Evolutionary conservation across 2,113 vertebrate genomes (phyloP).

Genomic region (Sciurus niger): DNA sequence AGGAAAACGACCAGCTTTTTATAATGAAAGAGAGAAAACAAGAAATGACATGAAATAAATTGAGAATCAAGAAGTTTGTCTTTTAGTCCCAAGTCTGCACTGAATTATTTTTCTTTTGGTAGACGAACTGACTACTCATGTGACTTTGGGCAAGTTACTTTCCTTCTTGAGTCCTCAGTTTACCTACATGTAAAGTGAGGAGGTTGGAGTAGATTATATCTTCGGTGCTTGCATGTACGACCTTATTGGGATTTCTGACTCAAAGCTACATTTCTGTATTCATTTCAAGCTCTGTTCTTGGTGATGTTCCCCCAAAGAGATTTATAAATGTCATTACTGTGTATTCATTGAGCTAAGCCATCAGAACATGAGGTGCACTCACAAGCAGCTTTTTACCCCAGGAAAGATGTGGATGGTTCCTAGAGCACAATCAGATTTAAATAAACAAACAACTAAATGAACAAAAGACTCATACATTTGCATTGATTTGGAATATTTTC

Average conservation of each 20-base stretch:
- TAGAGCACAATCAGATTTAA: constrained; percentile 42
- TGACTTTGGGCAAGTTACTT: not conserved
- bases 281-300: not conserved
- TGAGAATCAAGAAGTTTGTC: not conserved
- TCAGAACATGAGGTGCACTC: not conserved
- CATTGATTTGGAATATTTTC: constrained; percentile 34
- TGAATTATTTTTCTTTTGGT: not conserved
- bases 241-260: not conserved
- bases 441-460: constrained; percentile 2
- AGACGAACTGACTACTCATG: not conserved
- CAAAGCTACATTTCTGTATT: not conserved
- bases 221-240: not conserved
- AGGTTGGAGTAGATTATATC: constrained; percentile 20
- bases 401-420: not conserved
- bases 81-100: not conserved
- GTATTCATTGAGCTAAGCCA: not conserved
- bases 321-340: constrained; percentile 21
- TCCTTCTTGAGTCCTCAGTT: not conserved
- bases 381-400: constrained; percentile 11
- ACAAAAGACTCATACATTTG: constrained; percentile 5
- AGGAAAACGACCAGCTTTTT: constrained; percentile 47
- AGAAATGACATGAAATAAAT: not conserved
- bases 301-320: not conserved
- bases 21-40: not conserved
- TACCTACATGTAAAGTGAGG: constrained; percentile 17